A percentile compares a stretch with the other conserved stretches of the same genome.
Conservation (phyloP, 2,113 vertebrate species). For the Toxostoma redivivum region DNA sequence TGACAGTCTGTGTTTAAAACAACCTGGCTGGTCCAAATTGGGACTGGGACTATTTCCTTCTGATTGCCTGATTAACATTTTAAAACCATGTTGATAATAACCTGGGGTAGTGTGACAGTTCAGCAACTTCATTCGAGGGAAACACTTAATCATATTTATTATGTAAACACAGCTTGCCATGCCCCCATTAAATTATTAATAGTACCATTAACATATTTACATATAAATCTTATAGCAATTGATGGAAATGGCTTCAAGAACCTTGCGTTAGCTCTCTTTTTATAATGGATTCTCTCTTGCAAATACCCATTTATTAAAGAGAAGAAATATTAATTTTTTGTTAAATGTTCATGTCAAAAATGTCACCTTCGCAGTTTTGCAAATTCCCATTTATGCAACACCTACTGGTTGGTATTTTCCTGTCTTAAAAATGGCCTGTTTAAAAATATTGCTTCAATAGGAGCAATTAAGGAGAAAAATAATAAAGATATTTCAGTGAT, state of each 20-base stretch:
- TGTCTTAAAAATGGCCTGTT: conserved; percentile 9
- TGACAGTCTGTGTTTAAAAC: neutral
- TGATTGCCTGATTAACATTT: conserved; percentile 62
- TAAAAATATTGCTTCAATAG: neutral
- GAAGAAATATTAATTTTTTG: conserved; percentile 60
- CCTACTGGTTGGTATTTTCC: neutral
- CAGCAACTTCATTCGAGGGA: conserved; percentile 69
- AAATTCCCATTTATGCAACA: conserved; percentile 46
- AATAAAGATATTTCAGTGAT: neutral
- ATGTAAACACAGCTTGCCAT: conserved; percentile 74
- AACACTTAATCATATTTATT: conserved; percentile 77
- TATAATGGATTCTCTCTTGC: conserved; percentile 54
- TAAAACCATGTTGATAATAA: conserved; percentile 68
- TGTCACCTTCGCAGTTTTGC: conserved; percentile 50
- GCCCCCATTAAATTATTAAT: conserved; percentile 75
- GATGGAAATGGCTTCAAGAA: conserved; percentile 63
- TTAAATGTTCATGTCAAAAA: conserved; percentile 50
- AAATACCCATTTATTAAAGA: conserved; percentile 58
- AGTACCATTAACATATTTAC: conserved; percentile 74
- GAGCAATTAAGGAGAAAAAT: conserved; percentile 1
- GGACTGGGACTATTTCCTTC: conserved; percentile 18
- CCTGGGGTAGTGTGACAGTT: conserved; percentile 65
- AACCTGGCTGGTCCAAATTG: neutral
- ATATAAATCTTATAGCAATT: conserved; percentile 72
- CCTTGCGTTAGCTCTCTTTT: conserved; percentile 16